Base-by-base conservation (phyloP, 2,888 invertebrate genomes). In the Cyaniris semiargus region DNA sequence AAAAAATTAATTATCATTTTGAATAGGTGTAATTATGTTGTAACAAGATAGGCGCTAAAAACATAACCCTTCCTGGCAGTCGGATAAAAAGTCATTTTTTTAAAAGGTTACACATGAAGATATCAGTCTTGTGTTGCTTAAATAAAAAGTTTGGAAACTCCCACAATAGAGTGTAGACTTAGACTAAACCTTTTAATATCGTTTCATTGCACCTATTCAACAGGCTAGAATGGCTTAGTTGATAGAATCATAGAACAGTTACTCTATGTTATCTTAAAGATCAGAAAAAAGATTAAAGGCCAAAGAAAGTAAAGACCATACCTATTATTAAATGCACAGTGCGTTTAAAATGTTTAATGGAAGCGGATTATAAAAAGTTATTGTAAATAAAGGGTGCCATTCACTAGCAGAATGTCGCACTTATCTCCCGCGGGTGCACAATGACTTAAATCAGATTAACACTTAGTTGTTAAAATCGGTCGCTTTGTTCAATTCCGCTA, bases 401-500 rank as follows among this genome's bases (percentile, higher is more conserved):
- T 85, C 81, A 84, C 86, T 83, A 79, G 76, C 79, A 78, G 88
- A 90, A 88, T 85, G 87, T 86, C 87, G 87, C 85, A 86, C 86
- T 84, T 83, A 84, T 86, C 88, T 87, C 91, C 91, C 86, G 89
- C 89, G 88, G 91, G 79, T 87, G 89, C 87, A 91, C 90, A 92
- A 90, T 91, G 88, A 87, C 89, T 89, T 87, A 90, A 91, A 93
- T 93, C 92, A 90, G 93, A 93, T 94, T 93, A 93, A 92, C 93
- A 92, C 93, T 93, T 90, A 89, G 82, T 82, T 84, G 82, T 86
- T 86, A 86, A 86, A 87, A 87, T 86, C 81, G 86, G 85, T 82
- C 83, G 88, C 89, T 90, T 90, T 91, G 89, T 90, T 85, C 89
- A 85, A 87, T 86, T 86, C 87, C 88, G 85, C 87, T 88, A 93